These are phyloP conservation scores for Galendromus occidentalis DNA, from an alignment of 1,140 invertebrate genomes.

Conservation along the genomic window DNA sequence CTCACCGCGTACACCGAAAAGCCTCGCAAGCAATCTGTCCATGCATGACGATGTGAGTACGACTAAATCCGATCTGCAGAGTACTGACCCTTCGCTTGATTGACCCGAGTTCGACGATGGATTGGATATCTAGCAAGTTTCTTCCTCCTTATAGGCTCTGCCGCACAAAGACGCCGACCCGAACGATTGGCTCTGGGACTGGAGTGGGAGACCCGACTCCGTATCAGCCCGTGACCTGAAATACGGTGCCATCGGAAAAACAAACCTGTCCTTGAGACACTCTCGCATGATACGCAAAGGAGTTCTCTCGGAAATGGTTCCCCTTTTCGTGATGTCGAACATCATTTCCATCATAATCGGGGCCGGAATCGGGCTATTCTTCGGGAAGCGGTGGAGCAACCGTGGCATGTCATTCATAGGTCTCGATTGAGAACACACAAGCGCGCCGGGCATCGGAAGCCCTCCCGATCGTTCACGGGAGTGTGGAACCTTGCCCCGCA, in stretches of 20 bases:
- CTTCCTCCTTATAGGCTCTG: not conserved
- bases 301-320: not conserved
- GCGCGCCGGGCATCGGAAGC: too few relatives aligned
- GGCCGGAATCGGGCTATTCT: constrained; percentile 1
- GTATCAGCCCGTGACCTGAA: constrained; percentile 5
- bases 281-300: constrained; percentile 2
- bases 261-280: not conserved
- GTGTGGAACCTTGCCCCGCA: too few relatives aligned
- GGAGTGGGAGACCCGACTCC: not conserved
- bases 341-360: constrained; percentile 1
- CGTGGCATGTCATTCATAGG: not conserved
- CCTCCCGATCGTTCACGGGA: too few relatives aligned
- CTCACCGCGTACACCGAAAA: constrained; percentile 7
- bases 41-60: not conserved
- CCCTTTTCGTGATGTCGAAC: constrained; percentile 1
- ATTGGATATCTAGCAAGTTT: not conserved
- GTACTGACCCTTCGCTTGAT: not conserved
- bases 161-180: constrained; percentile 6
- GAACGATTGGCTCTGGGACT: constrained; percentile 5
- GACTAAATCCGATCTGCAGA: not conserved
- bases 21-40: not conserved
- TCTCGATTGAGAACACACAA: not conserved
- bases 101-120: not conserved
- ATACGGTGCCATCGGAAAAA: not conserved
- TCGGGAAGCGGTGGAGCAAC: constrained; percentile 3